phyloP scores from a whole-genome alignment of 2,113 vertebrate genomes.

The Lasiurus borealis region DNA sequence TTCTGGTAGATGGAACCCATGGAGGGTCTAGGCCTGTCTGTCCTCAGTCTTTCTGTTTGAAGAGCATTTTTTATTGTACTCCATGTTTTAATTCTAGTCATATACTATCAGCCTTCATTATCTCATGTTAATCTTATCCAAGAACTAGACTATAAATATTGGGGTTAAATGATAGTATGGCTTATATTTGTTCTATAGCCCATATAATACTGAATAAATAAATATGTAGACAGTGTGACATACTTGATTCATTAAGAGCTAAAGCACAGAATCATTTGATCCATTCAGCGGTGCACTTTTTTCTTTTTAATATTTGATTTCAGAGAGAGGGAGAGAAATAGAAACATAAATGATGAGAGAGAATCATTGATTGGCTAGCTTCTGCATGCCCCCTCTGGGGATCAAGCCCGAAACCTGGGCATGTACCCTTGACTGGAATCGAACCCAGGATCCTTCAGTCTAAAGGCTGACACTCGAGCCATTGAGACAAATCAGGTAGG shows the following conservation, averaged over 20 bases:
- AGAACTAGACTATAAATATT: not conserved
- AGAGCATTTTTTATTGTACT: not conserved
- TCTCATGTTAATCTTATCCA: not conserved
- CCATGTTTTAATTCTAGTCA: not conserved
- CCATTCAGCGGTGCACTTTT: not conserved
- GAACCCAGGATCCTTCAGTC: not conserved
- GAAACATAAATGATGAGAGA: not conserved
- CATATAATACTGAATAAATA: not conserved
- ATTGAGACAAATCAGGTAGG: not conserved
- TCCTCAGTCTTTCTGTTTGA: not conserved
- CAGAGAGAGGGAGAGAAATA: not conserved
- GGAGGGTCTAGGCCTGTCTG: not conserved
- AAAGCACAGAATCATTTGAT: slow-evolving; percentile 23
- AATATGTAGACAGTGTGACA: not conserved
- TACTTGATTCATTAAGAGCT: slow-evolving; percentile 57
- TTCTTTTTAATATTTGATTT: not conserved
- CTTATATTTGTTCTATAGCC: not conserved
- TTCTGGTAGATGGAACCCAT: not conserved
- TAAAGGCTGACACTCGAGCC: not conserved
- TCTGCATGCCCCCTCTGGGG: not conserved
- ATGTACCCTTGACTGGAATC: not conserved
- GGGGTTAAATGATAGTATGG: not conserved
- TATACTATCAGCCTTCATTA: not conserved
- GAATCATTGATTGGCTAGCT: not conserved
- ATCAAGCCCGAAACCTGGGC: not conserved